Percentiles rank a stretch among this genome's conserved stretches.
Conservation (phyloP, 2,888 invertebrate species). For the Carabus problematicus region DNA sequence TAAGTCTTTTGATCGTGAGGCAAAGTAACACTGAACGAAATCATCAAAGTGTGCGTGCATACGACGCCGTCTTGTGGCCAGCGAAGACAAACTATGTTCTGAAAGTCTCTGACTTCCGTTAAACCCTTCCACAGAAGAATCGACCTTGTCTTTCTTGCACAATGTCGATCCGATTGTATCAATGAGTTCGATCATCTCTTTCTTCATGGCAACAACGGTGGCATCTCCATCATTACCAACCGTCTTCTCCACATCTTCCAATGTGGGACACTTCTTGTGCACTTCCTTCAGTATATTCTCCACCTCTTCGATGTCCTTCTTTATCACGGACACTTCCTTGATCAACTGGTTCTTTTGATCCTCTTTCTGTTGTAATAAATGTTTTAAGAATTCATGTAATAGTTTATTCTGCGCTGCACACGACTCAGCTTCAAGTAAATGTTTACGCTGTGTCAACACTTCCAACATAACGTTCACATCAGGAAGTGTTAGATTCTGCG, state of each 20-base stretch:
- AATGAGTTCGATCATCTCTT: conserved; percentile 65
- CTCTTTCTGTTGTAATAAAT: conserved; percentile 76
- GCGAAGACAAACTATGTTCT: conserved; percentile 57
- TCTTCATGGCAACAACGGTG: conserved; percentile 63
- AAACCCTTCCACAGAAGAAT: conserved; percentile 48
- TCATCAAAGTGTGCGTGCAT: conserved; percentile 90
- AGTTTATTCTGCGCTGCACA: conserved; percentile 81
- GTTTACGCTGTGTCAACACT: conserved; percentile 78
- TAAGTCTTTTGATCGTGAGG: conserved; percentile 75
- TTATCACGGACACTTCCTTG: conserved; percentile 77
- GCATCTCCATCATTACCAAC: conserved; percentile 59
- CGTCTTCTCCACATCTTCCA: conserved; percentile 64
- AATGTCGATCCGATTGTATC: conserved; percentile 64
- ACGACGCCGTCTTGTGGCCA: conserved; percentile 74
- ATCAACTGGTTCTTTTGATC: conserved; percentile 71
- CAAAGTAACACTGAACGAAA: conserved; percentile 86
- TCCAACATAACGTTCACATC: conserved; percentile 85
- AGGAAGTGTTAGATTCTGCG: conserved; percentile 74
- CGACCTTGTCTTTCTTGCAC: conserved; percentile 49
- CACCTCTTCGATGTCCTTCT: conserved; percentile 75
- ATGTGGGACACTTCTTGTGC: conserved; percentile 65
- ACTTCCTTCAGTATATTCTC: conserved; percentile 68
- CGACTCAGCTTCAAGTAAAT: conserved; percentile 80
- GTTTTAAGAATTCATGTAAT: conserved; percentile 83
- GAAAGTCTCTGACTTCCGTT: conserved; percentile 49